Percentiles rank a stretch among this genome's conserved stretches.
Evolutionary conservation across 2,888 invertebrate species (phyloP).

Genomic region (Melieria omissa): DNA sequence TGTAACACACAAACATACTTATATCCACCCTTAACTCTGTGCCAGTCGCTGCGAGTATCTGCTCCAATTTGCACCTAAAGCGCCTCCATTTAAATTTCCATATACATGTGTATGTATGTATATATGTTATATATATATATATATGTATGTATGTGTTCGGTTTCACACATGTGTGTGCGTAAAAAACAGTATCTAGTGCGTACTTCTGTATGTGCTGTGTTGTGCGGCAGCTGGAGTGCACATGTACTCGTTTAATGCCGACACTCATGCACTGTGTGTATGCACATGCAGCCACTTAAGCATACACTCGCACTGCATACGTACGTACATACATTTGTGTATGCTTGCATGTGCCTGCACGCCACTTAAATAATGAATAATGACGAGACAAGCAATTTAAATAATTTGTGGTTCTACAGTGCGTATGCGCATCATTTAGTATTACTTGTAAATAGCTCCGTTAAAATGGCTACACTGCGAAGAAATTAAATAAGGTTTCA

Average conservation of each 20-base stretch:
- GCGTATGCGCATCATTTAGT: conserved; percentile 65
- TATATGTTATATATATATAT: not conserved
- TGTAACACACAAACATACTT: too few relatives aligned
- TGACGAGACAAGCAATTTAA: conserved; percentile 65
- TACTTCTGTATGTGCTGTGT: too few relatives aligned
- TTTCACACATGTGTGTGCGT: too few relatives aligned
- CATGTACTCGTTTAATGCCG: too few relatives aligned
- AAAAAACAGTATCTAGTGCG: too few relatives aligned
- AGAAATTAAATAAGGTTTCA: conserved; percentile 37
- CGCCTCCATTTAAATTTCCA: conserved; percentile 9
- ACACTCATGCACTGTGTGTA: too few relatives aligned
- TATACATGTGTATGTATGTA: not conserved
- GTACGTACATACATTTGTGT: conserved; percentile 8
- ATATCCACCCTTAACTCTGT: too few relatives aligned
- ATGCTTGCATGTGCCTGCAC: conserved; percentile 34
- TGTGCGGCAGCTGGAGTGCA: too few relatives aligned
- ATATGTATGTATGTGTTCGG: not conserved
- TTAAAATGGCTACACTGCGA: conserved; percentile 39
- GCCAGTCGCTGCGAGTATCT: too few relatives aligned
- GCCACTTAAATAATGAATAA: conserved; percentile 63
- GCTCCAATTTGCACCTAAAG: too few relatives aligned
- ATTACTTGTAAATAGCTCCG: conserved; percentile 50
- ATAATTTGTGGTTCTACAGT: conserved; percentile 64
- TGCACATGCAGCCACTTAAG: not conserved
- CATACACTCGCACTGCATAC: conserved; percentile 19